Evolutionary conservation across 2,888 invertebrate species (phyloP), one percentile per base, ranked within the genome.

Genomic region (Herminia tarsipennalis): DNA sequence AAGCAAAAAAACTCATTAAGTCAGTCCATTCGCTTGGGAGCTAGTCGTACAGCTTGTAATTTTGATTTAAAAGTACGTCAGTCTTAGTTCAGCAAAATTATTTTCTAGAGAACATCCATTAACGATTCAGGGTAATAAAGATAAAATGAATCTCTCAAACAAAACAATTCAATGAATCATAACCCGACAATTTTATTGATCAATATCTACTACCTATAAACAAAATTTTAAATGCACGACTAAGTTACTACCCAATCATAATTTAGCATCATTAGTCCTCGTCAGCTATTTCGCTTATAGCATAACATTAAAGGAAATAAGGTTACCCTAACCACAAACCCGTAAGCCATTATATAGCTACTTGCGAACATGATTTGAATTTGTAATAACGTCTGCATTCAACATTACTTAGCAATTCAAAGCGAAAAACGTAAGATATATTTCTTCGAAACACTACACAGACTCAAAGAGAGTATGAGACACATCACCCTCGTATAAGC

Each of bases 321-420:
- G 54, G 59, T 56, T 29, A 39, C 47, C 47, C 46, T 60, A 40
- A 39, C 69, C 66, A 48, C 59, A 61, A 68, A 73, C 65, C 70
- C 53, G 39, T 29, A 32, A 54, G 59, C 62, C 43, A 59, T 72
- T 62, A 66, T 50, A 57, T 37, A 33, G 50, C 48, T 40, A 43
- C 49, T 56, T 48, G 59, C 57, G 73, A 67, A 69, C 73, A 66
- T 57, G 69, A 61, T 57, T 59, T 62, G 72, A 72, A 75, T 74
- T 56, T 58, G 56, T 57, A 71, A 66, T 51, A 43, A 48, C 47
- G 38, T 35, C 32, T 38, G 36, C 47, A 52, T 36, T 48, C 42
- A 42, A 51, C 32, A 43, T 48, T 42, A 35, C 39, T 55, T 60
- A 51, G 51, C 56, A 64, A 58, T 49, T 55, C 55, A 58, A 58